phyloP scores from a whole-genome alignment of 1,140 invertebrate genomes.

The Carcinoscorpius rotundicauda region DNA sequence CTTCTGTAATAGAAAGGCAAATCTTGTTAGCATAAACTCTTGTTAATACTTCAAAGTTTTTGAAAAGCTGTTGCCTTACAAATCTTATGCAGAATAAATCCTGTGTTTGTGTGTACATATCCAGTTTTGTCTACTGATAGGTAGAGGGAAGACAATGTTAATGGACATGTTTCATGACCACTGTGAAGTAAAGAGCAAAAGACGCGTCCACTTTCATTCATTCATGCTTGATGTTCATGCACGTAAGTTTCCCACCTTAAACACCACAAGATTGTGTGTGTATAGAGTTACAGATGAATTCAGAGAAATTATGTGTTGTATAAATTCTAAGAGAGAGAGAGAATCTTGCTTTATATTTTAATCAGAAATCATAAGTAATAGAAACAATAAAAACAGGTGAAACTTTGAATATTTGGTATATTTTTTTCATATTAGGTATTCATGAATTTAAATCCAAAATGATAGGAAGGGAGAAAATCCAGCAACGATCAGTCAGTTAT shows the following conservation, averaged over 20 bases:
- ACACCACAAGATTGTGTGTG: slow-evolving; percentile 3
- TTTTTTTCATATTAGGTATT: slow-evolving; percentile 32
- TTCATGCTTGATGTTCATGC: slow-evolving; percentile 97
- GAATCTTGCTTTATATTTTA: background rate
- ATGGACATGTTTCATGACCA: slow-evolving; percentile 95
- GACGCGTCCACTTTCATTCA: slow-evolving; percentile 86
- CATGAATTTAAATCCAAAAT: slow-evolving; percentile 30
- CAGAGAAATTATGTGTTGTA: slow-evolving; percentile 21
- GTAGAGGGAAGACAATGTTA: slow-evolving; percentile 94
- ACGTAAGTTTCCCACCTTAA: slow-evolving; percentile 22
- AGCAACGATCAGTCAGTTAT: slow-evolving; percentile 53
- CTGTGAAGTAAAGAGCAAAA: slow-evolving; percentile 49
- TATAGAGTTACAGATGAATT: slow-evolving; percentile 40
- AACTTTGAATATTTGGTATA: slow-evolving; percentile 5
- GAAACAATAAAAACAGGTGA: slow-evolving; percentile 3
- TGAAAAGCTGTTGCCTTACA: too few relatives aligned
- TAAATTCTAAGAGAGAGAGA: slow-evolving; percentile 1
- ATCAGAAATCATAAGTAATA: slow-evolving; percentile 7
- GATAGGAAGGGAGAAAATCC: slow-evolving; percentile 27
- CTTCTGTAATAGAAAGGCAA: too few relatives aligned
- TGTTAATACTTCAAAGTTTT: too few relatives aligned
- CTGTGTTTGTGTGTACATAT: background rate
- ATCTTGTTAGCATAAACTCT: too few relatives aligned
- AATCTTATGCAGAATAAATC: slow-evolving; percentile 1
- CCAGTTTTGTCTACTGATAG: slow-evolving; percentile 39